These are phyloP conservation scores for Leucophenga maculata DNA, from an alignment of 2,888 invertebrate species.

Conservation along the genomic window DNA sequence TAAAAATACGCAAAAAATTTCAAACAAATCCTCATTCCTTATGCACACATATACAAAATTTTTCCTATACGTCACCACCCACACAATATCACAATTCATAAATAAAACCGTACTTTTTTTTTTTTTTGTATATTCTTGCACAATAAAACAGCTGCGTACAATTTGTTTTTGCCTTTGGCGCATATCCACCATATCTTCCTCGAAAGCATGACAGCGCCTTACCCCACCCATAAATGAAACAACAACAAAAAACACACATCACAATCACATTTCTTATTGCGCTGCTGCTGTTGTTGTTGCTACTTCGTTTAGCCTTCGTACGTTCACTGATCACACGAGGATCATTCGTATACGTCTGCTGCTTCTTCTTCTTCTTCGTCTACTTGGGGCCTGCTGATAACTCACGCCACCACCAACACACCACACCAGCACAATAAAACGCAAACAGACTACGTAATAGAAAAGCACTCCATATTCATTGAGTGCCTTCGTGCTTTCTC, in stretches of 20 bases:
- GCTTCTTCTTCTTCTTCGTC: too few relatives aligned
- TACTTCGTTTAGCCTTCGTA: neutral
- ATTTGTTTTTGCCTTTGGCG: slow-evolving; percentile 18
- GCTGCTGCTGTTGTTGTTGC: neutral
- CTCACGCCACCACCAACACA: slow-evolving; percentile 45
- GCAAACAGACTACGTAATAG: neutral
- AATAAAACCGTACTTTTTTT: neutral
- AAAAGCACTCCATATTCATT: neutral
- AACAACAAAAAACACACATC: neutral
- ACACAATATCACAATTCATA: neutral
- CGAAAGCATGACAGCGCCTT: neutral
- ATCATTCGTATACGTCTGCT: slow-evolving; percentile 17
- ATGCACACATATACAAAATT: neutral
- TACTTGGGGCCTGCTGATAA: slow-evolving; percentile 6
- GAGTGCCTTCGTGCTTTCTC: slow-evolving; percentile 52
- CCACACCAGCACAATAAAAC: slow-evolving; percentile 7
- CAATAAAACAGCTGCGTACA: slow-evolving; percentile 20
- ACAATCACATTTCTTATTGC: neutral
- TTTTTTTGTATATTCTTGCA: neutral
- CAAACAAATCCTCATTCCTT: slow-evolving; percentile 19
- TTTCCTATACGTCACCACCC: neutral
- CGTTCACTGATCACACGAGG: slow-evolving; percentile 21
- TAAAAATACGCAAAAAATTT: neutral
- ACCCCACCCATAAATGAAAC: slow-evolving; percentile 7
- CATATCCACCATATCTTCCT: neutral